Conservation (phyloP, 2,888 invertebrate species). For the Noctua janthina region DNA sequence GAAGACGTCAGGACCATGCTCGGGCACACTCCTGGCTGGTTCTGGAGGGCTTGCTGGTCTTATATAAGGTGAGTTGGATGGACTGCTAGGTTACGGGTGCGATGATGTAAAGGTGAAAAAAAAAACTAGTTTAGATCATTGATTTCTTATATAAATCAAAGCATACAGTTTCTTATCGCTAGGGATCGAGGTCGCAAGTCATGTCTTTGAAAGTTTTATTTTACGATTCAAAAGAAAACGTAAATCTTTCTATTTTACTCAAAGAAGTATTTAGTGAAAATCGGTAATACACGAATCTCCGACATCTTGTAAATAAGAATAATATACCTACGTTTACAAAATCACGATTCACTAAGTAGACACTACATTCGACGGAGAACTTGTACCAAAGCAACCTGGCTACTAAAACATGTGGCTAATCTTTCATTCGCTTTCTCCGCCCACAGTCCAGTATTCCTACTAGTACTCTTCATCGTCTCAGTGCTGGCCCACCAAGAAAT, state of each 20-base stretch:
- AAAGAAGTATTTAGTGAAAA: background rate
- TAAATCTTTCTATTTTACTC: background rate
- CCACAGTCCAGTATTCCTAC: conserved; percentile 94
- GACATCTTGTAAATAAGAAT: background rate
- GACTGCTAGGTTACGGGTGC: background rate
- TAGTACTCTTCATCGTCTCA: conserved; percentile 96
- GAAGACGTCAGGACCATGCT: conserved; percentile 95
- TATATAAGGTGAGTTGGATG: conserved; percentile 90
- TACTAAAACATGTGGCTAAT: background rate
- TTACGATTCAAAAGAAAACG: background rate
- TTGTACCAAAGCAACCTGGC: background rate
- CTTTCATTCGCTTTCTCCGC: background rate
- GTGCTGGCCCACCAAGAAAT: conserved; percentile 95
- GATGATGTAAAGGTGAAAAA: background rate
- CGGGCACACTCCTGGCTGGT: conserved; percentile 93
- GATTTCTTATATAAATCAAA: background rate
- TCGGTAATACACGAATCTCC: background rate
- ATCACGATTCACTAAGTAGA: background rate
- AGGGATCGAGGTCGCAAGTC: background rate
- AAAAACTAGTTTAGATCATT: background rate
- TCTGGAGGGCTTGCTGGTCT: conserved; percentile 96
- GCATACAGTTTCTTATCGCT: background rate
- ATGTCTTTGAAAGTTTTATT: background rate
- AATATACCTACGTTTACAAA: background rate
- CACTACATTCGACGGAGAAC: background rate